Percentiles rank a stretch among this genome's conserved stretches.
Conservation (phyloP, 1,140 invertebrate species). For the Sycophaga agraensis region DNA sequence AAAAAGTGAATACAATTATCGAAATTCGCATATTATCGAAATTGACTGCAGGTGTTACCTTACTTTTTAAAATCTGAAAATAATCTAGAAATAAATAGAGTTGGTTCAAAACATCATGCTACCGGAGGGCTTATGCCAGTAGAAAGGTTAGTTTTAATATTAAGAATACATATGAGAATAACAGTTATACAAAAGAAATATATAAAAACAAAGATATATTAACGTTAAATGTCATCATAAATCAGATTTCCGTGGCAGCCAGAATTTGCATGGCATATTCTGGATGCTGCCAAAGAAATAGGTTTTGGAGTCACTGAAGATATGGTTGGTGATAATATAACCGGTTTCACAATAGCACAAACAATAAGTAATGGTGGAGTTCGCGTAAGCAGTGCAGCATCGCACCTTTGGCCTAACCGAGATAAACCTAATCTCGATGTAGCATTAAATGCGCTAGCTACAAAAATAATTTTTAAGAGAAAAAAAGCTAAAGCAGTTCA, state of each 20-base stretch:
- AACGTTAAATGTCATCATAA: not conserved
- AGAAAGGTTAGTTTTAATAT: slow-evolving; percentile 55
- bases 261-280: slow-evolving; percentile 58
- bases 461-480: slow-evolving; percentile 50
- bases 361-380: slow-evolving; percentile 65
- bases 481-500: slow-evolving; percentile 38
- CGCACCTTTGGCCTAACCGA: slow-evolving; percentile 64
- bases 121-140: slow-evolving; percentile 55
- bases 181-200: not conserved
- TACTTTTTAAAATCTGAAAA: slow-evolving; percentile 62
- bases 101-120: slow-evolving; percentile 51
- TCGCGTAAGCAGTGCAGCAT: slow-evolving; percentile 65
- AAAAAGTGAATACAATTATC: not conserved
- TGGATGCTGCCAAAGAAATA: slow-evolving; percentile 62
- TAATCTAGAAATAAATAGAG: slow-evolving; percentile 57
- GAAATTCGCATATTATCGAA: not conserved
- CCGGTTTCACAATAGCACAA: slow-evolving; percentile 55
- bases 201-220: not conserved
- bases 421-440: slow-evolving; percentile 71
- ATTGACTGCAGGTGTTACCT: slow-evolving; percentile 53
- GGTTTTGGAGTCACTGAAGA: slow-evolving; percentile 62
- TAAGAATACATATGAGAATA: not conserved
- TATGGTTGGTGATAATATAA: slow-evolving; percentile 59
- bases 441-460: slow-evolving; percentile 66
- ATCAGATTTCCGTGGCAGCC: slow-evolving; percentile 62